Conservation (phyloP, 2,888 invertebrate species). For the Ophion ellenae region DNA sequence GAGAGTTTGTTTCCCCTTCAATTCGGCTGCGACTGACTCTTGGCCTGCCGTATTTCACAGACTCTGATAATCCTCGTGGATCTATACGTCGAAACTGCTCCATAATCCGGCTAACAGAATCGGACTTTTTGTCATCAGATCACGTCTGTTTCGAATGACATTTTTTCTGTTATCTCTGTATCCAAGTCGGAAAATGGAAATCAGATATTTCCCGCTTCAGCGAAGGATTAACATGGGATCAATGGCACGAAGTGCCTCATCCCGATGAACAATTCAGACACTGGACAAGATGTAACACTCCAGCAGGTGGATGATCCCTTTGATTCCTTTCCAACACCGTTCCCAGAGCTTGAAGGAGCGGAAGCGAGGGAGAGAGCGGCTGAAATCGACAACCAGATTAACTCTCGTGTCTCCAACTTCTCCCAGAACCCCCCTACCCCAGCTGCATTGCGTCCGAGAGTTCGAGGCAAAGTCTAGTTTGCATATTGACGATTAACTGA, state of each 20-base stretch:
- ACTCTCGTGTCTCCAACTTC: slow-evolving; percentile 36
- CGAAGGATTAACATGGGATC: slow-evolving; percentile 16
- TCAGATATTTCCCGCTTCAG: slow-evolving; percentile 21
- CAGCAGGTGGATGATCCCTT: slow-evolving; percentile 63
- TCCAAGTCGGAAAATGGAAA: slow-evolving; percentile 11
- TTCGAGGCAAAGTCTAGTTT: slow-evolving; percentile 66
- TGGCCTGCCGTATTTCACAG: slow-evolving; percentile 5
- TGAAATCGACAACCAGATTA: slow-evolving; percentile 48
- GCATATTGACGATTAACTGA: slow-evolving; percentile 71
- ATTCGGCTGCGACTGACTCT: slow-evolving; percentile 36
- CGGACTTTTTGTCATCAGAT: not conserved
- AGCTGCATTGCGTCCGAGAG: slow-evolving; percentile 56
- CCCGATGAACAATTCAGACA: slow-evolving; percentile 57
- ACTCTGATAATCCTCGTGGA: slow-evolving; percentile 10
- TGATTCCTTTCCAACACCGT: slow-evolving; percentile 18
- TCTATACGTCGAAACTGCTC: not conserved
- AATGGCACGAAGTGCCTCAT: slow-evolving; percentile 41
- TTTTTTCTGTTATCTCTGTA: slow-evolving; percentile 13
- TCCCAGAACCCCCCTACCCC: slow-evolving; percentile 14
- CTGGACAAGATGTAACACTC: slow-evolving; percentile 48
- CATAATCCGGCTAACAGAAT: not conserved
- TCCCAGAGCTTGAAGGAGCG: slow-evolving; percentile 14
- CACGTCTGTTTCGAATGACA: too few species aligned
- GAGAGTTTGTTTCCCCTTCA: slow-evolving; percentile 43
- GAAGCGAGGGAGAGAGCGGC: slow-evolving; percentile 5